Evolutionary conservation across 2,888 invertebrate genomes (phyloP), one percentile per base, ranked within the genome.

Genomic region (Dryococelus australis): DNA sequence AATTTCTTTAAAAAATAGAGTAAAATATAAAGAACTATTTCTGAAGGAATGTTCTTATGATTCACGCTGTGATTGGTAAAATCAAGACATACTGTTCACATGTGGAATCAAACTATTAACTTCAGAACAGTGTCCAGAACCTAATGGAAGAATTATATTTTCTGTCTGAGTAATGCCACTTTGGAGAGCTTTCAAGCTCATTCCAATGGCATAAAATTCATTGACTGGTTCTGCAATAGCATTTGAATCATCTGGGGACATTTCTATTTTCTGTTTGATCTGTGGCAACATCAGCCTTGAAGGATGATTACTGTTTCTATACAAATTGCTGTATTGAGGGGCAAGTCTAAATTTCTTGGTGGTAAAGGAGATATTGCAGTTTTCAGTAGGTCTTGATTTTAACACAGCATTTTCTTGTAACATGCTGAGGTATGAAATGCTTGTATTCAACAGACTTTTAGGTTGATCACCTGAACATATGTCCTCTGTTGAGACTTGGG

Each of bases 201-300:
- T 87, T 9, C 88, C 87, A 28, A 88, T 79, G 27, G 88, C 87
- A 83, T 86, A 88, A 26, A 88, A 87, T 43, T 87, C 86, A 51
- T 87, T 86, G 13, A 87, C 35, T 27, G 85, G 51, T 24, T 26
- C 83, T 27, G n/a, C 80, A 85, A 26, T 51, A 47, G 79, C 79
- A 20, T 85, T 26, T 26, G 65, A 1, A 78, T 78, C 43, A 43
- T 87, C 87, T 10, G 65, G 20, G 65, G 47, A 51, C 28, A 51
- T 47, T 12, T 86, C 85, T 43, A 5, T 83, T 85, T 81, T 88
- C 16, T 86, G 87, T 83, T 85, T 87, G 20, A 88, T 88, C 26
- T 84, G 85, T 65, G 88, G 88, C 27, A 88, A 51, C 26, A 85
- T 86, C 35, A 85, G 10, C 80, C 81, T 80, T 47, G 35, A 47